Evolutionary conservation across 2,888 invertebrate species (phyloP).

Genomic region (Noctua fimbriata): DNA sequence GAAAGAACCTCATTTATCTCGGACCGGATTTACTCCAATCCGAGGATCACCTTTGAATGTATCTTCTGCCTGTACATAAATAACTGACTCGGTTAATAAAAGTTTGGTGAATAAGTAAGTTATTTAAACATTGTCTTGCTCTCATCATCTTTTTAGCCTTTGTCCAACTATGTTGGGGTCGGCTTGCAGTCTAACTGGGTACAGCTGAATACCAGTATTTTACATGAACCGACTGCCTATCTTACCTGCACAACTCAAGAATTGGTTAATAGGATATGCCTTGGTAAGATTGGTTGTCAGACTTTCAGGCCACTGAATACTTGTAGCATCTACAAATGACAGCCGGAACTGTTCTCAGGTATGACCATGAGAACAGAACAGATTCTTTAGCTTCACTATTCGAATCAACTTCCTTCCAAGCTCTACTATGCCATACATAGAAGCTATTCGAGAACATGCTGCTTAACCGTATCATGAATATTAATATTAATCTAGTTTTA

Average conservation of each 20-base stretch:
- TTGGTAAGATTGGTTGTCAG: too few species aligned
- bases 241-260: too few species aligned
- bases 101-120: too few species aligned
- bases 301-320: too few species aligned
- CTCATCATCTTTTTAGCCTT: not conserved
- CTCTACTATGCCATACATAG: not conserved
- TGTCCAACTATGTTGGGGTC: not conserved
- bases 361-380: too few species aligned
- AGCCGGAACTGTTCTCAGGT: too few species aligned
- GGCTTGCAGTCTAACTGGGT: not conserved
- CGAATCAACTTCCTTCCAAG: not conserved
- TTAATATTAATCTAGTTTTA: not conserved
- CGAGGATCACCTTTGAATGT: not conserved
- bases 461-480: not conserved
- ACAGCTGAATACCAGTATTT: not conserved
- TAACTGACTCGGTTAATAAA: not conserved
- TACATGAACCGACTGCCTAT: not conserved
- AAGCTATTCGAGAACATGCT: not conserved
- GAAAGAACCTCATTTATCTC: not conserved
- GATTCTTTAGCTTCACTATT: too few species aligned
- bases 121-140: conserved; percentile 1
- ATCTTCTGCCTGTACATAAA: not conserved
- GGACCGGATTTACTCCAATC: not conserved
- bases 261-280: too few species aligned
- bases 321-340: too few species aligned